Base-by-base conservation (phyloP, 2,888 invertebrate genomes). In the Paralinhomoeus sp. region DNA sequence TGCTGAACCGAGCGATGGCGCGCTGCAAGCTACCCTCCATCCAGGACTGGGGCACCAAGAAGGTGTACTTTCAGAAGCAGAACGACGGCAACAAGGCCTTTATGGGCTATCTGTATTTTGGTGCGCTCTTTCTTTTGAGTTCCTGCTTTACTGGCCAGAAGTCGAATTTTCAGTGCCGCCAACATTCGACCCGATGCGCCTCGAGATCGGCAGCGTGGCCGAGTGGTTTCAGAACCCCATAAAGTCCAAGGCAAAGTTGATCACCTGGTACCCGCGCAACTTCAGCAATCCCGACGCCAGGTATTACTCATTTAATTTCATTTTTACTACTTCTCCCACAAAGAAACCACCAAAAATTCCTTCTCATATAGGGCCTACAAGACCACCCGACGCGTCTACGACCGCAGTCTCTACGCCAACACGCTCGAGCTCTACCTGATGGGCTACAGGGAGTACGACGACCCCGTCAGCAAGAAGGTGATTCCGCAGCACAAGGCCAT, bases 41-140 rank as follows among this genome's bases (percentile, higher is more conserved):
- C 40, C 57, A 53, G 45, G 55, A 58, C 45, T 60, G 60, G 60
- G 60, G 60, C 41, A 57, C 59, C 3, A 56, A 56, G 39, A 56
- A 57, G 1, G 53, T 60, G 23, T 58, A 53, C 46, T 58, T 61
- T 52, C 58, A 60, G 44, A 57, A 57, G 22, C 53, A 12, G 35
- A 39, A 40, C 17, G 39, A 54, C 43, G 57, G 55, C 46, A 57
- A 60, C 41, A 60, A 57, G 43, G 58, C 60, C 15, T 60, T 54
- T 46, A 55, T 58, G 17, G 60, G 60, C 17, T 61, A 54, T 38
- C 54, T 60, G 27, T 60, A 60, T 44, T 61, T 61, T 45, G 60
- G 55, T 56, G 24, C 7, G 24, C n/a, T n/a, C n/a, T n/a, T n/a
- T n/a, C n/a, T n/a, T n/a, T n/a, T n/a, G n/a, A n/a, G n/a, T n/a